These are phyloP conservation scores for Gracilinanus agilis DNA, from an alignment of 2,113 vertebrate species.

Conservation along the genomic window DNA sequence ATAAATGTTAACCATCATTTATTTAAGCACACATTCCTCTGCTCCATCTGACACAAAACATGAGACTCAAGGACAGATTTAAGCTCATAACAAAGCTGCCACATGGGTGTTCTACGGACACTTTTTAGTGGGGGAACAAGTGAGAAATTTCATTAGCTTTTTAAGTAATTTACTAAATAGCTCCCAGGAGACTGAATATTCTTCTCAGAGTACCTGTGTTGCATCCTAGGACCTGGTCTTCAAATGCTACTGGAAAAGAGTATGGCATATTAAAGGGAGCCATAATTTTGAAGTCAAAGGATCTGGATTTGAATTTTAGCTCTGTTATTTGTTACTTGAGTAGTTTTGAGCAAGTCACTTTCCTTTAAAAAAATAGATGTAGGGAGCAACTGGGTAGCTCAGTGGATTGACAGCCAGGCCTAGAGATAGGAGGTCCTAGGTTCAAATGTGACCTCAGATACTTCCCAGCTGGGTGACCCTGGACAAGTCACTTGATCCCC, in stretches of 20 bases:
- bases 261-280: neutral
- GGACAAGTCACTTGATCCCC: too few relatives aligned
- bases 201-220: neutral
- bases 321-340: neutral
- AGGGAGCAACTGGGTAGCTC: too few relatives aligned
- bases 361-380: neutral
- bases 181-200: neutral
- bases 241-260: neutral
- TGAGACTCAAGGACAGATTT: neutral
- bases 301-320: neutral
- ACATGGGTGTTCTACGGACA: neutral
- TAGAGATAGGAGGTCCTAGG: too few relatives aligned
- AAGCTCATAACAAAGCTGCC: neutral
- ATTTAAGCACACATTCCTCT: neutral
- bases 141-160: neutral
- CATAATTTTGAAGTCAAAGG: neutral
- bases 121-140: neutral
- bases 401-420: too few relatives aligned
- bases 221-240: neutral
- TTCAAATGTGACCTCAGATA: too few relatives aligned
- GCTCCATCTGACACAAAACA: constrained; percentile 40
- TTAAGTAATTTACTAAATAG: neutral
- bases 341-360: neutral
- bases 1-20: neutral
- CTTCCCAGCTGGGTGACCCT: too few relatives aligned